Evolutionary conservation across 2,113 vertebrate species (phyloP).

Genomic region (Synchiropus splendidus): DNA sequence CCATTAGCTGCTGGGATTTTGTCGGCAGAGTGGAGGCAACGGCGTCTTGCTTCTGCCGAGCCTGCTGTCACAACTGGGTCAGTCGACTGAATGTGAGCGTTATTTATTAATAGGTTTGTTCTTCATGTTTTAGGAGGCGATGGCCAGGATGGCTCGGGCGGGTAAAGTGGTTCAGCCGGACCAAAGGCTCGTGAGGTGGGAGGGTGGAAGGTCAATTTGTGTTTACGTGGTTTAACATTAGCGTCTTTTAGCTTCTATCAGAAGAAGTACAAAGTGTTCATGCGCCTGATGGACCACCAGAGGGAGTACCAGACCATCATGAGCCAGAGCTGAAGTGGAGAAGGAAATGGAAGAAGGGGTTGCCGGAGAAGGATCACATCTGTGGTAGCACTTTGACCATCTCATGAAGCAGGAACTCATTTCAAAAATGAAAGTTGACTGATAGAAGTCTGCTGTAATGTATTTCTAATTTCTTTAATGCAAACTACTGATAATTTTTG

Average conservation of each 20-base stretch:
- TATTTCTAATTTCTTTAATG: too few species aligned
- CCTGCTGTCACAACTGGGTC: conserved; percentile 25
- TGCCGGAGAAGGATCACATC: conserved; percentile 5
- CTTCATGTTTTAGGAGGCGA: conserved; percentile 77
- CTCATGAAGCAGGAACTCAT: too few species aligned
- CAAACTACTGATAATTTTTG: too few species aligned
- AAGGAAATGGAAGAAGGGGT: too few species aligned
- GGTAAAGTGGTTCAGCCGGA: conserved; percentile 77
- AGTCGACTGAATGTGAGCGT: conserved; percentile 9
- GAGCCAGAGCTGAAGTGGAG: conserved; percentile 41
- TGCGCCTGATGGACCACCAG: conserved; percentile 81
- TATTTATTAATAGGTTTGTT: conserved; percentile 19
- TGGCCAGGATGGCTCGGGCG: conserved; percentile 84
- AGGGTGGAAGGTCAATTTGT: too few species aligned
- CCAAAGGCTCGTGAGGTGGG: conserved; percentile 71
- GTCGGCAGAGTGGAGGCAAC: conserved; percentile 6
- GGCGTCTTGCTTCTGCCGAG: background rate
- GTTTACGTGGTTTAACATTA: background rate
- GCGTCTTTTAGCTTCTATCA: conserved; percentile 76
- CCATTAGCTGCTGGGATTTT: conserved; percentile 23
- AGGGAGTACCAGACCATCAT: conserved; percentile 82
- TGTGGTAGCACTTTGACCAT: background rate
- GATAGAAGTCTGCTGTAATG: too few species aligned
- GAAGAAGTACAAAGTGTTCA: conserved; percentile 85
- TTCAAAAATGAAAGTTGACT: too few species aligned